Conservation (phyloP, 1,140 invertebrate genomes). For the Hyphantria cunea region DNA sequence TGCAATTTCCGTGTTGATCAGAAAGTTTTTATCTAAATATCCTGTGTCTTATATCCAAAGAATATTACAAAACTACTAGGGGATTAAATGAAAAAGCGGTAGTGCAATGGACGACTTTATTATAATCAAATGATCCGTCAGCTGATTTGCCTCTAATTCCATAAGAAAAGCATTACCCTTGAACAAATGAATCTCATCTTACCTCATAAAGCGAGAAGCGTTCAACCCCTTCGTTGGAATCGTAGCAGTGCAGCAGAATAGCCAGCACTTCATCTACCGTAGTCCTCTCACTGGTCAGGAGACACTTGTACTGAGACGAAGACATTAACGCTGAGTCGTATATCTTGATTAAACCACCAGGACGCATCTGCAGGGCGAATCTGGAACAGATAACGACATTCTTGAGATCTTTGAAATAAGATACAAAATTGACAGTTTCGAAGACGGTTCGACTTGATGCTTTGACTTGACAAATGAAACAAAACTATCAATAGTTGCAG, state of each 20-base stretch:
- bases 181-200: slow-evolving; percentile 53
- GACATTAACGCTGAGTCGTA: slow-evolving; percentile 95
- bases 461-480: too few relatives aligned
- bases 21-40: too few relatives aligned
- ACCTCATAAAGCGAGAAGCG: slow-evolving; percentile 95
- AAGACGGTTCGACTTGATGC: too few relatives aligned
- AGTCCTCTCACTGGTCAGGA: slow-evolving; percentile 93
- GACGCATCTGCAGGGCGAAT: slow-evolving; percentile 92
- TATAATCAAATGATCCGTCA: too few relatives aligned
- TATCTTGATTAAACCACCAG: slow-evolving; percentile 93
- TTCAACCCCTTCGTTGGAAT: slow-evolving; percentile 90
- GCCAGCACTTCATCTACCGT: slow-evolving; percentile 94
- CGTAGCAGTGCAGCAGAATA: slow-evolving; percentile 93
- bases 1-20: too few relatives aligned
- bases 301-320: slow-evolving; percentile 95
- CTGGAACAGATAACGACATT: slow-evolving; percentile 78
- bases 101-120: too few relatives aligned
- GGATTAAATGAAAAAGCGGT: too few relatives aligned
- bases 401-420: neutral
- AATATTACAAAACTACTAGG: too few relatives aligned
- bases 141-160: too few relatives aligned
- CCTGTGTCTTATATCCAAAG: too few relatives aligned
- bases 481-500: too few relatives aligned
- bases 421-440: neutral
- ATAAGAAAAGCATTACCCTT: neutral